A percentile compares a stretch with the other conserved stretches of the same genome.
These are phyloP conservation scores for Mesorhabditis sp. DNA, from an alignment of 2,888 invertebrate genomes.

Conservation along the genomic window DNA sequence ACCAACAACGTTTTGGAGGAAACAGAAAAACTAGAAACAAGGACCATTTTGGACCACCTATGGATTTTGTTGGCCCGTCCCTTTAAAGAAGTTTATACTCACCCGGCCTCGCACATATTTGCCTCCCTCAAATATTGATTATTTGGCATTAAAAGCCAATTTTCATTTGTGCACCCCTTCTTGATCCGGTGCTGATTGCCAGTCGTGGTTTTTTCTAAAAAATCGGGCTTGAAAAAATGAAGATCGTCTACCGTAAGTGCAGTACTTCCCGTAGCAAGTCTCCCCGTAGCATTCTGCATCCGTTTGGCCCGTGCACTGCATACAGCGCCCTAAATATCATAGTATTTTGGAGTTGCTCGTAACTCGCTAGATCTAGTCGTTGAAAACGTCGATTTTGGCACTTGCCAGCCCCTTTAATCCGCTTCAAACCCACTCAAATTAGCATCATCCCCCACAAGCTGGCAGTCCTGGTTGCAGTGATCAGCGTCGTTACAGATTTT, in stretches of 20 bases:
- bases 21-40: no score
- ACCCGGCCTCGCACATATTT: background rate
- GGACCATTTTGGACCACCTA: no score
- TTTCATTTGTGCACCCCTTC: constrained; percentile 6
- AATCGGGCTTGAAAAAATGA: no score
- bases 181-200: background rate
- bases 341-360: no score
- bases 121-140: background rate
- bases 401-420: no score
- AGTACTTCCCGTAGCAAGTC: background rate
- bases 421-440: background rate
- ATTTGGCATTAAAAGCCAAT: background rate
- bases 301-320: background rate
- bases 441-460: background rate
- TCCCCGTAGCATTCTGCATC: background rate
- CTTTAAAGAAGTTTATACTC: background rate
- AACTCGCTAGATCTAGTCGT: no score
- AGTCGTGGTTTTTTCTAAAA: no score
- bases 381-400: no score
- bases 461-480: background rate
- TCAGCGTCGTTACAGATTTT: background rate
- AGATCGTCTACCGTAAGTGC: background rate
- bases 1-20: no score
- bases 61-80: no score
- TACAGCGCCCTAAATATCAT: background rate